Conservation (phyloP, 2,797 vertebrate genomes). For the Picus viridis region DNA sequence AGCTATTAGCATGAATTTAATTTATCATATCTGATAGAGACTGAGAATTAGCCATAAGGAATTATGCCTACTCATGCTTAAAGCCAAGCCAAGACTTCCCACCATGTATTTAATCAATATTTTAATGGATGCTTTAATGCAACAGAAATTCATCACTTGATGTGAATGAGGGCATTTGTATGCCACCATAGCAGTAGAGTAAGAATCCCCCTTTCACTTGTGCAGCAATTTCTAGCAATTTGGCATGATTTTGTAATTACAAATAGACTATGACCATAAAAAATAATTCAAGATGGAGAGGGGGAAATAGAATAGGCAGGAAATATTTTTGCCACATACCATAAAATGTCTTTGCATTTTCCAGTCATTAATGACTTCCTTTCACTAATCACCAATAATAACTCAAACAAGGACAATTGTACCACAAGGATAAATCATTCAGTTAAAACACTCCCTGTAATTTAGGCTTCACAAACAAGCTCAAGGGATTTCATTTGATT, state of each 20-base stretch:
- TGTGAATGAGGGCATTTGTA: neutral
- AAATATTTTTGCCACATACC: neutral
- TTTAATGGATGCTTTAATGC: neutral
- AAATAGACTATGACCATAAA: neutral
- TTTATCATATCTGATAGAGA: conserved; percentile 5
- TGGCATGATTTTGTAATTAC: neutral
- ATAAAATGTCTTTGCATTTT: neutral
- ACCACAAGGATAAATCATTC: neutral
- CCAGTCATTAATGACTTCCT: neutral
- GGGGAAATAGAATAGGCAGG: neutral
- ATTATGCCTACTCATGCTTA: neutral
- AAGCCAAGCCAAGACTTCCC: neutral
- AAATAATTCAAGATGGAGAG: neutral
- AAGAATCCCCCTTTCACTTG: neutral
- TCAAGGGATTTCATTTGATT: neutral
- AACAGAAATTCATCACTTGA: neutral
- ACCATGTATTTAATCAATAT: conserved; percentile 35
- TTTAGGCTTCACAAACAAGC: neutral
- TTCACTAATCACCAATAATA: neutral
- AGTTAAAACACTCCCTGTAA: neutral
- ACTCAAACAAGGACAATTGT: neutral
- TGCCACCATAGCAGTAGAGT: neutral
- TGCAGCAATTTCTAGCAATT: neutral
- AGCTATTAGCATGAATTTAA: neutral
- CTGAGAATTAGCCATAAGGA: neutral